phyloP scores from a whole-genome alignment of 2,113 vertebrate species.

The Eira barbara region DNA sequence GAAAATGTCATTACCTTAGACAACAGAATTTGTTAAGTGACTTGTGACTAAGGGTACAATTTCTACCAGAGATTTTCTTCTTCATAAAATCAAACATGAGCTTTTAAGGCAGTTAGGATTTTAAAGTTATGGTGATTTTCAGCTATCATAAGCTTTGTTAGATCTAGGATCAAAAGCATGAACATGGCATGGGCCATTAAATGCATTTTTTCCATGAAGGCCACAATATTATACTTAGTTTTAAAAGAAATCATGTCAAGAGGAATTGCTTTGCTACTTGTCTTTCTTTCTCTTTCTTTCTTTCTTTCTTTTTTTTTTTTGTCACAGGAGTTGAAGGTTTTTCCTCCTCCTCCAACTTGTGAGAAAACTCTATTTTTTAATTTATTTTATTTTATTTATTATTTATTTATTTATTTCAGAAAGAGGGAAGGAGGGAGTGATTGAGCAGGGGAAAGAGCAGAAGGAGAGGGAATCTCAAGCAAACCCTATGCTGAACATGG shows the following conservation, averaged over 20 bases:
- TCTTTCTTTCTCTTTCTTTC: neutral
- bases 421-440: neutral
- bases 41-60: neutral
- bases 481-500: neutral
- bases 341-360: constrained; percentile 64
- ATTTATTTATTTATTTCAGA: neutral
- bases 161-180: neutral
- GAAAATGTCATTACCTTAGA: neutral
- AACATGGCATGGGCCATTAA: neutral
- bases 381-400: no score
- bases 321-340: constrained; percentile 59
- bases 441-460: neutral
- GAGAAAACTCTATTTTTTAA: constrained; percentile 49
- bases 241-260: constrained; percentile 52
- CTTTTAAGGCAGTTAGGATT: neutral
- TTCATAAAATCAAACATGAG: neutral
- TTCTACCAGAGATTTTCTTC: neutral
- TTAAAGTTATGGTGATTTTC: constrained; percentile 37
- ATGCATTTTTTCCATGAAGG: constrained; percentile 52
- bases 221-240: constrained; percentile 45
- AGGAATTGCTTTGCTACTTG: neutral
- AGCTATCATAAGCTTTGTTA: neutral
- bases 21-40: neutral
- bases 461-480: neutral
- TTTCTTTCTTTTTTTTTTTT: no score